Conservation (phyloP, 2,113 vertebrate genomes). For the Pipra filicauda region DNA sequence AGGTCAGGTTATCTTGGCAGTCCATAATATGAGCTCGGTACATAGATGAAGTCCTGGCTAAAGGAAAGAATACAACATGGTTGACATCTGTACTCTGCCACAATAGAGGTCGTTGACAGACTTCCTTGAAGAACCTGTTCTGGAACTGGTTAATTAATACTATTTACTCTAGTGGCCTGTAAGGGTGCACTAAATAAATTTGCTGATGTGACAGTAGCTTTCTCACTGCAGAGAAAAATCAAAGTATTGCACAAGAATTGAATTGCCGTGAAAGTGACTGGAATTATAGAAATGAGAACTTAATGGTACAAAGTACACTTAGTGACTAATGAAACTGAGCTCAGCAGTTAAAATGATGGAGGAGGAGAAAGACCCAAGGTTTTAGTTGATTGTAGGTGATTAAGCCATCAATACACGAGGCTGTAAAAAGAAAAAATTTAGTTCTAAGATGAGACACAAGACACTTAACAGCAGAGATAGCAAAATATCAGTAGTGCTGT, state of each 20-base stretch:
- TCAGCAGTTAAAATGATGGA: conserved; percentile 22
- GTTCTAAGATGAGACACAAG: not conserved
- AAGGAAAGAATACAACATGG: not conserved
- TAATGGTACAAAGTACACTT: conserved; percentile 13
- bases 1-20: not conserved
- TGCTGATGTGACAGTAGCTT: conserved; percentile 1
- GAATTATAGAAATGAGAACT: conserved; percentile 23
- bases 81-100: not conserved
- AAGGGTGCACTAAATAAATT: not conserved
- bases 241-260: not conserved
- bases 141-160: not conserved
- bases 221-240: not conserved
- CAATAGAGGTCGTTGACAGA: not conserved
- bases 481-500: not conserved
- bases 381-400: conserved; percentile 11
- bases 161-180: not conserved
- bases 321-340: conserved; percentile 34
- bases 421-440: not conserved
- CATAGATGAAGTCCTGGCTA: not conserved
- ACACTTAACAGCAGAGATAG: not conserved
- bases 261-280: not conserved
- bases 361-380: not conserved
- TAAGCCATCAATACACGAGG: conserved; percentile 1
- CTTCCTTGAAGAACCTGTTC: not conserved
- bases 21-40: not conserved